Evolutionary conservation across 2,113 vertebrate genomes (phyloP), one percentile per base, ranked within the genome.

Genomic region (Notothenia coriiceps): DNA sequence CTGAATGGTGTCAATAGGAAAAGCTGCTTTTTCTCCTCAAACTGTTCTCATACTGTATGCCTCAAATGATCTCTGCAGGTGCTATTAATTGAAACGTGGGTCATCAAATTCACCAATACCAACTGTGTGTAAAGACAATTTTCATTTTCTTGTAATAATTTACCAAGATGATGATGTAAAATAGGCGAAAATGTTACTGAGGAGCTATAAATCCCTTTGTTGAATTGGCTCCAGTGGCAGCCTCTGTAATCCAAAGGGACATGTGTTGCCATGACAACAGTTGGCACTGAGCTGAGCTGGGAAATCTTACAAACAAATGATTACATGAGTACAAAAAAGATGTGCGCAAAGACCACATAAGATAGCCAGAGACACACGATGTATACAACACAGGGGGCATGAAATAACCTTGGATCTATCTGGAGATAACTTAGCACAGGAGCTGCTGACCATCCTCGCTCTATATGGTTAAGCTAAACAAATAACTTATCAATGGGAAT

Each of bases 211-310:
- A 87, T 74, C 82, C 77, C 74, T 81, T 68, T 64, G 64, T 85
- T 74, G 72, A 91, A 89, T 79, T 84, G 83, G 68, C 74, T 86
- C 61, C 83, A 49, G 79, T 79, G 85, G 64, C 85, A 79, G 72
- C 67, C 35, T 70, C 82, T 25, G 17, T 89, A 90, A 88, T 88
- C 89, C 76, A 2, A 76, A 82, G 79, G 82, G 87, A 85, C 84
- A 92, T 80, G 88, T 85, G 91, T 92, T 92, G 77, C 87, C 80
- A 89, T 91, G 89, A 87, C 89, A 87, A 92, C 88, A 77, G 86
- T 79, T 87, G 83, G 74, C 85, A 82, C 83, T 77, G 79, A 87
- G 77, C 82, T 67, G 83, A 88, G 82, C 88, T 76, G 82, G 77
- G 82, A 64, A 81, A 82, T 76, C 86, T 73, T 86, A 65, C 85